These are phyloP conservation scores for Phragmatobia fuliginosa DNA, from an alignment of 2,888 invertebrate species.

Conservation along the genomic window DNA sequence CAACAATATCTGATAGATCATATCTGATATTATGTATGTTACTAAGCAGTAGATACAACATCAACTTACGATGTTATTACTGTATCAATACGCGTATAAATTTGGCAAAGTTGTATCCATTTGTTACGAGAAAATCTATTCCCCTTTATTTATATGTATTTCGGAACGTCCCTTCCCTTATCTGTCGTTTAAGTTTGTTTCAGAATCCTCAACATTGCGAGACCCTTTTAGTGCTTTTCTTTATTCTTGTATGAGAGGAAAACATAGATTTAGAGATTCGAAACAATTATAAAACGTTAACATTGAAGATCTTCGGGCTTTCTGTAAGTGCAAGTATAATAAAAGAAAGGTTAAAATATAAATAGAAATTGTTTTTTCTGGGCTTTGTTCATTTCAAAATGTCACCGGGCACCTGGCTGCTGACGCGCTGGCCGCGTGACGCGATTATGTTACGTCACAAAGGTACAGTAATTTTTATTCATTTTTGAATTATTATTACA, in stretches of 20 bases:
- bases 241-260: slow-evolving; percentile 17
- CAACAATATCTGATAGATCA: neutral
- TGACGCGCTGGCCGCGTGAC: neutral
- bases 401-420: neutral
- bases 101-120: slow-evolving; percentile 33
- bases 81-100: neutral
- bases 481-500: too few relatives aligned
- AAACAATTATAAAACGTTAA: neutral
- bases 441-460: neutral
- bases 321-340: neutral
- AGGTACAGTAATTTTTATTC: neutral
- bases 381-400: neutral
- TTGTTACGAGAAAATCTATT: slow-evolving; percentile 46
- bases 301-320: too few relatives aligned
- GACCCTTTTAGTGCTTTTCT: slow-evolving; percentile 32
- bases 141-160: slow-evolving; percentile 50
- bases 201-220: slow-evolving; percentile 26
- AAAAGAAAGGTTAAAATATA: neutral
- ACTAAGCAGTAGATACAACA: neutral
- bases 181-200: slow-evolving; percentile 51
- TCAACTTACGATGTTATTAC: neutral
- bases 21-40: neutral
- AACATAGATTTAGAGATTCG: slow-evolving; percentile 18
- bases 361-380: neutral
- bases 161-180: slow-evolving; percentile 48